These are phyloP conservation scores for Erpetoichthys calabaricus DNA, from an alignment of 2,797 vertebrate genomes.

Conservation along the genomic window DNA sequence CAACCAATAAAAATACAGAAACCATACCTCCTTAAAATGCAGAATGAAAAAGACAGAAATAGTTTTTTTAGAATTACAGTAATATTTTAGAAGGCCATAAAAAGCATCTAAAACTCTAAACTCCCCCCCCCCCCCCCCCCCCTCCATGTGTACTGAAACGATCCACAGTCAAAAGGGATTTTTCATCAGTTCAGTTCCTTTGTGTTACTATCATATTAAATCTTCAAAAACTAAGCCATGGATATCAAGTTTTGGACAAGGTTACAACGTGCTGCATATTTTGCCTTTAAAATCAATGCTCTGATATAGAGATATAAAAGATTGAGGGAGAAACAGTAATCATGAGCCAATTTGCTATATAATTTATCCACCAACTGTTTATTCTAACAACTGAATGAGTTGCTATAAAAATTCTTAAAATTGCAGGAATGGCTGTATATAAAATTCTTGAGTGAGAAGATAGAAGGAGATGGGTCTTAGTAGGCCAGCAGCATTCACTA, in stretches of 20 bases:
- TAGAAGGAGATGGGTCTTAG: conserved; percentile 8
- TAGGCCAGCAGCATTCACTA: neutral
- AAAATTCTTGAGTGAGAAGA: neutral
- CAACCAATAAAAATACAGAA: conserved; percentile 35
- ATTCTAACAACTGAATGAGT: conserved; percentile 22
- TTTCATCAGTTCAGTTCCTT: conserved; percentile 18
- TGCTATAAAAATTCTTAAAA: conserved; percentile 1
- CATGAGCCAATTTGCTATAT: conserved; percentile 28
- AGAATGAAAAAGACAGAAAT: conserved; percentile 39
- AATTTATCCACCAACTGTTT: conserved; percentile 42
- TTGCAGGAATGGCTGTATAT: neutral
- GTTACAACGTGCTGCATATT: conserved; percentile 29
- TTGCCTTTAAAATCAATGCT: conserved; percentile 43
- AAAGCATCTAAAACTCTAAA: conserved; percentile 29
- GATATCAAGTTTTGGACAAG: conserved; percentile 32
- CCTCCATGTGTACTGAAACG: conserved; percentile 19
- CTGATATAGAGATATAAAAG: conserved; percentile 38
- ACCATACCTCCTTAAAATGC: conserved; percentile 39
- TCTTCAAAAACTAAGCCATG: conserved; percentile 32
- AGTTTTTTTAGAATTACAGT: conserved; percentile 35
- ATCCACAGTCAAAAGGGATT: conserved; percentile 17
- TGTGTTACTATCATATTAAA: conserved; percentile 35
- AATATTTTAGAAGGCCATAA: conserved; percentile 30
- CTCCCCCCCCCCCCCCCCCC: too few species aligned
- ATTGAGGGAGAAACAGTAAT: conserved; percentile 25